Conservation (phyloP, 2,888 invertebrate genomes). For the Invenusta paracnida region DNA sequence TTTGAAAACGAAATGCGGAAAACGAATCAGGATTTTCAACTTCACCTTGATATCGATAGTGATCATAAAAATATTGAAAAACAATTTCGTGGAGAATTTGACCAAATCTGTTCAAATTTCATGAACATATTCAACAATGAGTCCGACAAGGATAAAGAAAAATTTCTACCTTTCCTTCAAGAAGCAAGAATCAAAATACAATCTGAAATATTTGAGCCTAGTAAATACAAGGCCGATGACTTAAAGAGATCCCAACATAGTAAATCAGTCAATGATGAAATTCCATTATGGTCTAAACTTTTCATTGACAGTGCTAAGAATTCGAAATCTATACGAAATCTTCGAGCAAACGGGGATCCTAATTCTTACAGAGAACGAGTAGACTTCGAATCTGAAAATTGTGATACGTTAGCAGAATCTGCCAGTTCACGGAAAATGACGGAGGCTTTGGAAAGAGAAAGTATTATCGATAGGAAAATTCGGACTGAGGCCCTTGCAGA, state of each 20-base stretch:
- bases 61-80: neutral
- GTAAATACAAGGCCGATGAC: neutral
- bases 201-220: neutral
- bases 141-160: no score
- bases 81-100: neutral
- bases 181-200: neutral
- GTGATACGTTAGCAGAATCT: neutral
- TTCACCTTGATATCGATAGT: neutral
- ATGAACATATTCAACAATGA: neutral
- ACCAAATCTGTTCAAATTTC: neutral
- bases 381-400: neutral
- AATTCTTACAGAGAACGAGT: neutral
- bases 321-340: neutral
- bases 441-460: neutral
- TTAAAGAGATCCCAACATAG: neutral
- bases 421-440: neutral
- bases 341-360: neutral
- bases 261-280: neutral
- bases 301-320: neutral
- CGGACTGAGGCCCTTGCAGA: neutral
- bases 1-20: neutral
- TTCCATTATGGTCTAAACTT: neutral
- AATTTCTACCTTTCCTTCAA: neutral
- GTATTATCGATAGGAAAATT: neutral
- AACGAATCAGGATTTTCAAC: neutral